Base-by-base conservation (phyloP, 2,888 invertebrate species). In the Cephus pygmeus region DNA sequence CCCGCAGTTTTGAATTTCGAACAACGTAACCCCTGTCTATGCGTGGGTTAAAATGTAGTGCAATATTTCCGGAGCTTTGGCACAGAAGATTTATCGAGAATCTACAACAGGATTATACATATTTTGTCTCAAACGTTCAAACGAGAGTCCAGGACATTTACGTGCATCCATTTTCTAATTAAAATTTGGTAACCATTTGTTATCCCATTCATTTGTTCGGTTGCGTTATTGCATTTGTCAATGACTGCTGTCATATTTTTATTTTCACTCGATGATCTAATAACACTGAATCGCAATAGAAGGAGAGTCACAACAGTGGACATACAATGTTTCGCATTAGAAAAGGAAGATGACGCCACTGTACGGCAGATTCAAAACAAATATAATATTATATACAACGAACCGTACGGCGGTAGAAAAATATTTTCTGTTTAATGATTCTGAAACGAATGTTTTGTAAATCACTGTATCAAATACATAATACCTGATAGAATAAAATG, bases 11-110 rank as follows among this genome's bases (percentile, higher is more conserved):
- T 3, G 94, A 93, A 90, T 97, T 97, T 82, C 97, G 93, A 1
- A 97, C 97, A 69, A 97, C 95, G 87, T 96, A 96, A 80, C 94
- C 94, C 88, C 96, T 95, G 79, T 95, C 95, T 83, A 97, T 92
- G 30, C 97, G 95, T 11, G 96, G 96, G 92, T 97, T 97, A 86
- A 97, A 94, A 90, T 97, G 97, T 68, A 97, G 92, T 0, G 95
- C 96, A 30, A 96, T 93, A 85, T 95, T 95, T 34, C 87, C 88
- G 23, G 85, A 36, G 9, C 82, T 69, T 77, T 86, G 89, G 83
- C 92, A 93, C 68, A 93, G 92, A 82, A 95, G 92, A 90, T 95
- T 95, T 80, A 95, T 89, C 12, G 94, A 92, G 90, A 95, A 95
- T 92, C 95, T 95, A 83, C 34, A 89, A 79, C 23, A 56, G 56